Base-by-base conservation (phyloP, 1,140 invertebrate genomes). In the Lepidostoma basale region DNA sequence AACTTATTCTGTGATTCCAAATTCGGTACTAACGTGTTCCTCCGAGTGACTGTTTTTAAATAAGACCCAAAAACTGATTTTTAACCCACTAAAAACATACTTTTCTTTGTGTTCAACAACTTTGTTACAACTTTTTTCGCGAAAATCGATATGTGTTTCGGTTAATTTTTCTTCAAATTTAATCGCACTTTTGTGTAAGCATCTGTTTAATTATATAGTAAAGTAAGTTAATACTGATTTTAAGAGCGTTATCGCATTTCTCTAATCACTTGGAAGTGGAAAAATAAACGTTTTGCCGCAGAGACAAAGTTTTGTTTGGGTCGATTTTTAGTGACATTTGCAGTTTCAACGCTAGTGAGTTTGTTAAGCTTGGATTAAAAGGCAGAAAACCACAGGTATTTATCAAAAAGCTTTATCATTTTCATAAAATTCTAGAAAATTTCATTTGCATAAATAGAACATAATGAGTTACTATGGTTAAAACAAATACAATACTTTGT, bases 81-180 rank as follows among this genome's bases (percentile, higher is more conserved):
- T 3, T 42, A 60, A 60, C 36, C 42, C 22, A 14, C 56, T 18
- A 22, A 33, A 42, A 22, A 23, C 14, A 22, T 20, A 12, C 14
- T 40, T 59, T 60, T 60, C 56, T 60, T 60, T 60, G 56, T 60
- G 36, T 16, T 22, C 14, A 22, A 59, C 18, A 59, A 60, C 56
- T 60, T 60, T 60, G n/a, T 26, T 42, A n/a, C 25, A 60, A 60
- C 56, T 60, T 60, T 60, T 60, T 60, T 40, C 56, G 56, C 56
- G 39, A 60, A 42, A 60, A 60, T 60, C 56, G 23, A 60, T 60
- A 60, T 12, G 44, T 47, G 52, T 56, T 56, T 56, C 30, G 14
- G 20, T 33, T 56, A 56, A n/a, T 20, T 56, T 39, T 20, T 20
- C 16, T 36, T 36, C 33, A n/a, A n/a, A 9, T 36, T 12, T 2